A percentile compares a stretch with the other conserved stretches of the same genome.
These are phyloP conservation scores for Prinia subflava DNA, from an alignment of 2,113 vertebrate genomes.

Conservation along the genomic window DNA sequence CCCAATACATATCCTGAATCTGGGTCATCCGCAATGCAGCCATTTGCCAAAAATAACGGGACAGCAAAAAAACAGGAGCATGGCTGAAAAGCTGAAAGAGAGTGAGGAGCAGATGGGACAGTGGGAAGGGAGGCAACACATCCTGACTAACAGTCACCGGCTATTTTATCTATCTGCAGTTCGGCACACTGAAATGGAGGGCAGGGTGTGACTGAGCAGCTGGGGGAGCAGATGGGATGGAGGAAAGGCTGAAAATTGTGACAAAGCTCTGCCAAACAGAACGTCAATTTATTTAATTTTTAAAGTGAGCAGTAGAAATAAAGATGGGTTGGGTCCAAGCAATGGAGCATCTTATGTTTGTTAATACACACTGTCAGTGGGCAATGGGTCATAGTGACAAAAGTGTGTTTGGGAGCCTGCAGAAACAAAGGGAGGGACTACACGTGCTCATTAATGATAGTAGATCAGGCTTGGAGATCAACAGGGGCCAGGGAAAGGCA, in stretches of 20 bases:
- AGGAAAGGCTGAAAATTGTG: conserved; percentile 58
- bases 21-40: conserved; percentile 48
- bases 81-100: not conserved
- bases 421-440: not conserved
- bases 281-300: conserved; percentile 36
- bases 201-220: conserved; percentile 59
- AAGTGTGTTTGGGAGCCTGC: not conserved
- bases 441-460: not conserved
- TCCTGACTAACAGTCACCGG: conserved; percentile 41
- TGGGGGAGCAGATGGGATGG: conserved; percentile 53
- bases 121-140: conserved; percentile 54
- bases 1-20: not conserved
- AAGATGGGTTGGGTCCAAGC: conserved; percentile 3
- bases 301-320: conserved; percentile 36
- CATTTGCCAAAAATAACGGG: conserved; percentile 35
- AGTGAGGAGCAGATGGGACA: conserved; percentile 31
- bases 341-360: not conserved
- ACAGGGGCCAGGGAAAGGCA: not conserved
- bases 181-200: conserved; percentile 30
- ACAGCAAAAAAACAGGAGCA: not conserved
- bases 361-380: not conserved
- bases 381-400: not conserved
- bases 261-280: conserved; percentile 49
- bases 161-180: conserved; percentile 49
- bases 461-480: not conserved